Evolutionary conservation across 2,113 vertebrate genomes (phyloP), one percentile per base, ranked within the genome.

Genomic region (Clupea harengus): DNA sequence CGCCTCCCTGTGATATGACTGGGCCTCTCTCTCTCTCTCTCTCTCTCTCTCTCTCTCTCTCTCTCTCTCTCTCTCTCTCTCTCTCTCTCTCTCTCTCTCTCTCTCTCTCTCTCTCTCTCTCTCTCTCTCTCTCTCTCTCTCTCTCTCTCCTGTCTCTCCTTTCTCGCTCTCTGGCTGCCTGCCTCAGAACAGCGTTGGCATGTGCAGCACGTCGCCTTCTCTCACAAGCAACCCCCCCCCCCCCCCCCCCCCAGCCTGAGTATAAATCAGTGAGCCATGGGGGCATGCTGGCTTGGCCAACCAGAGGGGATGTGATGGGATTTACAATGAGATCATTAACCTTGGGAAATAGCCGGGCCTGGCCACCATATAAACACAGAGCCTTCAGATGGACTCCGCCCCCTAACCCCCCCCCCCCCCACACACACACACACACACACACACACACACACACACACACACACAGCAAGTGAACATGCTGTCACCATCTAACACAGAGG

Each of bases 241-340:
- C 81, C 44, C 82, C 60, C 50, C 84, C 49, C 81, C 75, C 45
- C 13, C 50, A 46, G n/a, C 49, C 22, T 82, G 32, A 60, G 60
- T 39, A 84, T 82, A 85, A 86, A 92, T 87, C 88, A 86, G 83
- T 85, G 88, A 90, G 89, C 75, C 60, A 82, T 81, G 84, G 85
- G 78, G 83, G 85, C 64, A 85, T 83, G 88, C 85, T 67, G 67
- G 85, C 45, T 64, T 85, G 81, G 85, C 81, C 11, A 28, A 6
- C 50, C 67, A 52, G 88, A 49, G 85, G 52, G 85, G 88, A 92
- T 93, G 93, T 93, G 95, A 92, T 90, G 89, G 92, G 94, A 90
- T 94, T 95, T 93, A 94, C 92, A 95, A 95, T 93, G 91, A 93
- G 92, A 93, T 95, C 93, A 94, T 95, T 95, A 95, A 94, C 94